Base-by-base conservation (phyloP, 1,140 invertebrate species). In the Drosophila guanche region DNA sequence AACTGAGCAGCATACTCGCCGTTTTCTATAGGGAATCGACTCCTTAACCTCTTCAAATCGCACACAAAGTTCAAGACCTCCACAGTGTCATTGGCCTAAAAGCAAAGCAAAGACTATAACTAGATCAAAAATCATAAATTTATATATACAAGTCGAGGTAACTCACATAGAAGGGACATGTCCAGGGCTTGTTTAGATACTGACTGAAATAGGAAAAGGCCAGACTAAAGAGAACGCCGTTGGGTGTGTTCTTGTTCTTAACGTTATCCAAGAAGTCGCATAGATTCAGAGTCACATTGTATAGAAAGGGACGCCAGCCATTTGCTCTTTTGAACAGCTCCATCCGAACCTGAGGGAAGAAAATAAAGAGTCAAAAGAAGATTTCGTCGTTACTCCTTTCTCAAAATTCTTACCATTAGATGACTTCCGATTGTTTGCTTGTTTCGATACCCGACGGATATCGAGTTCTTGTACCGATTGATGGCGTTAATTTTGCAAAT, bases 401-500 rank as follows among this genome's bases (percentile, higher is more conserved):
- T 16, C 3, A 27, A 51, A 23, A 72, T 46, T 62, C 16, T 56
- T 58, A 12, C 48, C 29, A 20, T 52, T 23, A 37, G 10, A 12
- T 37, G 10, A 12, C 3, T 37, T 0, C 20, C 43, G 0, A 53
- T 29, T 3, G 33, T 48, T 45, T 8, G 22, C 14, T 46, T 33
- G 3, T 72, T 51, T n/a, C 68, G 20, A 14, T 51, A 73, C 5
- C 37, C 27, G 23, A 73, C 48, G 22, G 23, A 62, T 7, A 73
- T 51, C n/a, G 67, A 63, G 45, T 72, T 73, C 7, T 45, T 52
- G 10, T 72, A 25, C 5, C 68, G 68, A 46, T 42, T 73, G 27
- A 73, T 73, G 25, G 58, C 57, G 27, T 73, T 73, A 25, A 73
- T 73, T 62, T 8, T 46, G 41, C 68, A 72, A 0, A 45, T n/a